Evolutionary conservation across 2,797 vertebrate species (phyloP), one percentile per base, ranked within the genome.

Genomic region (Anguilla anguilla): DNA sequence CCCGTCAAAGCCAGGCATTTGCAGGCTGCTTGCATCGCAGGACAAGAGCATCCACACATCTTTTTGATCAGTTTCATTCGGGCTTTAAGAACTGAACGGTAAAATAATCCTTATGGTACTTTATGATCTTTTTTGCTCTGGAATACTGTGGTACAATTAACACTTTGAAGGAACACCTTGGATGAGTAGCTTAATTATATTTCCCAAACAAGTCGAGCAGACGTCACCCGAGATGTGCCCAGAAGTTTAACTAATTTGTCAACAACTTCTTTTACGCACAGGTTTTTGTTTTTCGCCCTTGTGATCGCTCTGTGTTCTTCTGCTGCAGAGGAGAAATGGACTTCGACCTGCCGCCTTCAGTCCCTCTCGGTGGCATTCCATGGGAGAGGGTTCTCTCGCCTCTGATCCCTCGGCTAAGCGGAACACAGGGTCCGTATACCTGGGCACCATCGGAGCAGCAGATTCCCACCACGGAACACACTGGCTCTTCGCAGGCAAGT

Each of bases 321-420:
- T 57, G 15, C 17, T 35, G 2, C 7, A 92, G 90, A 49, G 84
- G 57, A 57, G 85, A 88, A 88, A 97, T 97, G 96, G 95, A 96
- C 90, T 96, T 96, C 90, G 92, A 95, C 69, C 89, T 95, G 87
- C 94, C 94, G 77, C 88, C 91, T 69, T 92, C 90, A 69, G 72
- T 94, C 53, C 91, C 95, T 7, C 81, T 88, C 82, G 92, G 89
- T 35, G 94, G 93, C 55, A 95, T 96, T 90, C 93, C 93, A 6
- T 96, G 96, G 96, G 95, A 96, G 86, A 94, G 94, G 89, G 90
- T 96, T 84, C 87, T 97, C 84, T 92, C 94, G 0, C 95, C 95
- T 84, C 92, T 96, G 55, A 91, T 96, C 86, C 96, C 95, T 59
- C 92, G 92, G 11, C 87, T 95, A 35, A 95, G 93, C 10, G 95